Evolutionary conservation across 2,113 vertebrate genomes (phyloP), one percentile per base, ranked within the genome.

Genomic region (Mastomys coucha): DNA sequence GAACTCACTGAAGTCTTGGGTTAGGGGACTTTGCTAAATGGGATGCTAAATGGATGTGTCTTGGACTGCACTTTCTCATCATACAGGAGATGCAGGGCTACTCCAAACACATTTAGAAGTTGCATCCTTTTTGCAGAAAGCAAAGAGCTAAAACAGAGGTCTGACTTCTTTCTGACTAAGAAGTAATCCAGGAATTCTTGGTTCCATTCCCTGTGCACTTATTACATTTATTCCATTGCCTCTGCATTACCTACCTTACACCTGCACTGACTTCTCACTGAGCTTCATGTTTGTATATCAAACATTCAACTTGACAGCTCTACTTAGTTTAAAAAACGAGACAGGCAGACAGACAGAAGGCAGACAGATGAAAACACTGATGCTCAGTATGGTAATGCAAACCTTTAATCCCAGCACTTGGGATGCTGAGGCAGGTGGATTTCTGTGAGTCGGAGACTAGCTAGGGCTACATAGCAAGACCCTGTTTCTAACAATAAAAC

Each of bases 1-100:
- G 98, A 99, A 99, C 98, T 98, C 97, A 93, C 96, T 97, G 98
- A 98, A 98, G 98, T 98, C 99, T 98, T 93, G 98, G 98, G 98
- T 97, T 98, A 97, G 97, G 94, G 91, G 98, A 87, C 97, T 97
- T 94, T 89, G 94, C 96, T 98, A 97, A 98, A 96, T 89, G 95
- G 97, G 98, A 97, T 95, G 73, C 92, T 67, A 36, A 69, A 51
- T 36, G 42, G 17, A 12, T 51, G 31, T 51, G 97, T 96, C 96
- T 88, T 76, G 67, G 60, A 96, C 97, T 94, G 97, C 93, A 85
- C 94, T 98, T 97, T 91, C 96, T 97, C 88, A 45, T 87, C 94
- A 67, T 0, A 0, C 67, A 86, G 80, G 96, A 96, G 98, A 97
- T 1, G 92, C 76, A 76, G 63, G 28, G 96, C 96, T 86, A 89